Evolutionary conservation across 2,888 invertebrate genomes (phyloP).

Genomic region (Platycnemis pennipes): DNA sequence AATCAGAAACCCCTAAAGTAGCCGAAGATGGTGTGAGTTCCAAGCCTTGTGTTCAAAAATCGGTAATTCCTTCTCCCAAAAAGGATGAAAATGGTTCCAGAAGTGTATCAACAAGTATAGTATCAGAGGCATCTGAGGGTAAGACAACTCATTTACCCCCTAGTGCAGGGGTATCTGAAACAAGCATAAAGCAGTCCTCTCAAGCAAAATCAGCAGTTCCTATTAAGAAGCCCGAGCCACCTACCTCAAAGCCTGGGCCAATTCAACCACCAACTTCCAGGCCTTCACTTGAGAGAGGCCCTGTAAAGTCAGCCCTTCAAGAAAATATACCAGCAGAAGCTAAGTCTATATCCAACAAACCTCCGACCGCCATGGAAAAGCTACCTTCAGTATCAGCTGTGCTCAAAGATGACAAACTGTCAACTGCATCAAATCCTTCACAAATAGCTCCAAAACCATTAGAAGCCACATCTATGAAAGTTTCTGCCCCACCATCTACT

Average conservation of each 20-base stretch:
- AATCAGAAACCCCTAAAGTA: background rate
- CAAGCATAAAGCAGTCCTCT: background rate
- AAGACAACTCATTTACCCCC: background rate
- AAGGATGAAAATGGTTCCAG: background rate
- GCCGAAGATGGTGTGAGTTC: background rate
- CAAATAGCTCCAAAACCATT: background rate
- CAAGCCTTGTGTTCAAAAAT: background rate
- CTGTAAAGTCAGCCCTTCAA: background rate
- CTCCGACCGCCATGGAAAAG: background rate
- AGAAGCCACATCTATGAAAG: background rate
- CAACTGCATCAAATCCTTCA: background rate
- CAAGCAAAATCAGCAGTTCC: constrained; percentile 12
- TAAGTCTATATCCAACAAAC: no score
- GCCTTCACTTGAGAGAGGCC: background rate
- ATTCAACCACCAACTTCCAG: background rate
- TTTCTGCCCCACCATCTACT: background rate
- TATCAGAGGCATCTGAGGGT: background rate
- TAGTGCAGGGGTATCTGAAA: background rate
- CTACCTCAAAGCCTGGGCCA: constrained; percentile 44
- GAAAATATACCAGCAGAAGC: background rate
- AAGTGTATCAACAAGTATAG: background rate
- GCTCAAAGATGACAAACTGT: background rate
- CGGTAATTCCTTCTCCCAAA: background rate
- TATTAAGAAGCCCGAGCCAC: background rate
- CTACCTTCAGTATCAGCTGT: background rate